Percentiles rank a stretch among this genome's conserved stretches.
phyloP scores from a whole-genome alignment of 2,797 vertebrate genomes.

The Sparidentex hasta region DNA sequence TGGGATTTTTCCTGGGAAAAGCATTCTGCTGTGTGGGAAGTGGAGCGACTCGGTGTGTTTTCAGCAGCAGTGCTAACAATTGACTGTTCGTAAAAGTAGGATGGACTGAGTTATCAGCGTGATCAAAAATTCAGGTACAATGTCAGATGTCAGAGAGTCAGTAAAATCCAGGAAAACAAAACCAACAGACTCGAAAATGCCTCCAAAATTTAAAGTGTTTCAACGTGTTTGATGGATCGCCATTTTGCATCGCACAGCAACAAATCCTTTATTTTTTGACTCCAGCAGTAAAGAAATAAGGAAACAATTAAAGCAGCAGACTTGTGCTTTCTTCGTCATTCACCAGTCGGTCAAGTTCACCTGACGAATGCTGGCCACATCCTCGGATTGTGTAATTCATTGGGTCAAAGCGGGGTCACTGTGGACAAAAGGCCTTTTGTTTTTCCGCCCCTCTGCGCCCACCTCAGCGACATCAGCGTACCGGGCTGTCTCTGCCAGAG shows the following conservation, averaged over 20 bases:
- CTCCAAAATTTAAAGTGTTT: not conserved
- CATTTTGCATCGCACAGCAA: not conserved
- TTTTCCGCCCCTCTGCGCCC: constrained; percentile 24
- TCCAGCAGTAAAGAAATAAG: constrained; percentile 20
- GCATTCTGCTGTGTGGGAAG: too few species aligned
- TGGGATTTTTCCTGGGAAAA: too few species aligned
- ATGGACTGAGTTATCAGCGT: not conserved
- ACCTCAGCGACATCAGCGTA: constrained; percentile 19
- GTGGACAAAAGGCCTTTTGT: constrained; percentile 53
- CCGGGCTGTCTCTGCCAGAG: constrained; percentile 39
- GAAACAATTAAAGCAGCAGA: constrained; percentile 42
- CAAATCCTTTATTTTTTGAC: not conserved
- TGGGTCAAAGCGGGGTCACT: constrained; percentile 27
- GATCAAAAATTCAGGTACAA: not conserved
- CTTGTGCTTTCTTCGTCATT: constrained; percentile 13
- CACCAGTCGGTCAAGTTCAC: constrained; percentile 26
- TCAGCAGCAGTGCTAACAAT: not conserved
- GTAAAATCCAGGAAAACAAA: not conserved
- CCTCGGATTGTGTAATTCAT: constrained; percentile 48
- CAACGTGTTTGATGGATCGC: not conserved
- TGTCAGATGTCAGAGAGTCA: not conserved
- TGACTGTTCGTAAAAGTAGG: not conserved
- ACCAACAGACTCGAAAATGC: not conserved
- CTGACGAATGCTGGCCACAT: constrained; percentile 45
- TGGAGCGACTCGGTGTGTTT: too few species aligned